phyloP scores from a whole-genome alignment of 2,888 invertebrate genomes.

The Orchesellides sinensis region DNA sequence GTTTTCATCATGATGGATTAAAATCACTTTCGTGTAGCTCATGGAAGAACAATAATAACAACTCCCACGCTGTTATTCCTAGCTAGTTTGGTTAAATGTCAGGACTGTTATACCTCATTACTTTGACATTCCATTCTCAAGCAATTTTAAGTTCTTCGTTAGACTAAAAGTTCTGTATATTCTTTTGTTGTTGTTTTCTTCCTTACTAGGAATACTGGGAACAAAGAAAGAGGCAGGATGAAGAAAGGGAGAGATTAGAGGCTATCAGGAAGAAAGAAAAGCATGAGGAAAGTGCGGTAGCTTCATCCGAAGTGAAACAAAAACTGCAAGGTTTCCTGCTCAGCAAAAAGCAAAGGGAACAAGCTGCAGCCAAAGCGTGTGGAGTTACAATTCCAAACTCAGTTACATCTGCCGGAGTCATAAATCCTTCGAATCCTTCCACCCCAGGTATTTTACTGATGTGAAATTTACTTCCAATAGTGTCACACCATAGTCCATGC shows the following conservation, averaged over 20 bases:
- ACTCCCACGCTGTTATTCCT: constrained; percentile 15
- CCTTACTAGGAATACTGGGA: constrained; percentile 88
- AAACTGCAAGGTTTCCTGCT: constrained; percentile 90
- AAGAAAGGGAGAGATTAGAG: constrained; percentile 86
- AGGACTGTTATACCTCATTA: constrained; percentile 20
- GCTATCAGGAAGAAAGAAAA: constrained; percentile 95
- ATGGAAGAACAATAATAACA: neutral
- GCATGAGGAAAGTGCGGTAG: constrained; percentile 96
- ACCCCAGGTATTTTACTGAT: constrained; percentile 29
- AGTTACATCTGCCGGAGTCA: constrained; percentile 20
- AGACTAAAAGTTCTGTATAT: neutral
- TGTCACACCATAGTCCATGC: no score
- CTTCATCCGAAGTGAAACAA: constrained; percentile 97
- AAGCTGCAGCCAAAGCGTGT: constrained; percentile 81
- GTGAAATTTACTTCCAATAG: neutral
- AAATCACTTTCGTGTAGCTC: neutral
- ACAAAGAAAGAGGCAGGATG: constrained; percentile 76
- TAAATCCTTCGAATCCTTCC: constrained; percentile 35
- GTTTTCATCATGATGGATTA: constrained; percentile 28
- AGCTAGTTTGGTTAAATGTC: constrained; percentile 37
- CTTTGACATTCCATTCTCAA: neutral
- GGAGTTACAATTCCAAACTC: constrained; percentile 58
- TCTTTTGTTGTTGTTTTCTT: constrained; percentile 14
- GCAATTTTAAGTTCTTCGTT: no score
- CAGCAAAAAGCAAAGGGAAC: constrained; percentile 86